Base-by-base conservation (phyloP, 2,888 invertebrate species). In the Nineta flava region DNA sequence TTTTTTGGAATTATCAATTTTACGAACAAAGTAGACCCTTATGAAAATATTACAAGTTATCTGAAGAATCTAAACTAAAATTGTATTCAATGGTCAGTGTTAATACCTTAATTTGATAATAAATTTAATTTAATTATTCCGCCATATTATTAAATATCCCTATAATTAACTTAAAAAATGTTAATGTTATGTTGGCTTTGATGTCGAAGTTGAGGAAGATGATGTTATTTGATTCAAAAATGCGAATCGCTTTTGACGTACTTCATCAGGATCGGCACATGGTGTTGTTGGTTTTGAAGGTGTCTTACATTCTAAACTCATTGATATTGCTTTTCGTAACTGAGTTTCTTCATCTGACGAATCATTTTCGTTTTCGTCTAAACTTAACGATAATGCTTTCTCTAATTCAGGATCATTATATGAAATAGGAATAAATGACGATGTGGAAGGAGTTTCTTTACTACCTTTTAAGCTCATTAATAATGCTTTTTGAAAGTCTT, bases 401-500 rank as follows among this genome's bases (percentile, higher is more conserved):
- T 70, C 68, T 44, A 76, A 60, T 35, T 74, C 71, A 26, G 65
- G 64, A 46, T 71, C 70, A 16, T 65, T 64, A 9, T 59, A 58
- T 21, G 64, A 65, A 2, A 57, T 56, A 9, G 61, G 60, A 21
- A 58, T 56, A n/a, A 47, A 40, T 47, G 53, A 9, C 6, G 19
- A n/a, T 26, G 48, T 56, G 48, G 46, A 52, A 34, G 48, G 51
- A 40, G 56, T 10, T 53, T 59, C 52, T 9, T 57, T 55, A 10
- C 60, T 64, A 34, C 67, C 66, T 50, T 65, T 62, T 52, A 74
- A 62, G 58, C 74, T 75, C 50, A 75, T 59, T 49, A 69, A 62
- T 17, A 76, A 60, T 2, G 74, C 76, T 47, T 65, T 66, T 55
- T 72, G 69, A 15, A 75, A 57, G 51, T 73, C 69, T 1, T 66